These are phyloP conservation scores for Muricea muricata DNA, from an alignment of 92 coral and sea anemone genomes.

Conservation along the genomic window DNA sequence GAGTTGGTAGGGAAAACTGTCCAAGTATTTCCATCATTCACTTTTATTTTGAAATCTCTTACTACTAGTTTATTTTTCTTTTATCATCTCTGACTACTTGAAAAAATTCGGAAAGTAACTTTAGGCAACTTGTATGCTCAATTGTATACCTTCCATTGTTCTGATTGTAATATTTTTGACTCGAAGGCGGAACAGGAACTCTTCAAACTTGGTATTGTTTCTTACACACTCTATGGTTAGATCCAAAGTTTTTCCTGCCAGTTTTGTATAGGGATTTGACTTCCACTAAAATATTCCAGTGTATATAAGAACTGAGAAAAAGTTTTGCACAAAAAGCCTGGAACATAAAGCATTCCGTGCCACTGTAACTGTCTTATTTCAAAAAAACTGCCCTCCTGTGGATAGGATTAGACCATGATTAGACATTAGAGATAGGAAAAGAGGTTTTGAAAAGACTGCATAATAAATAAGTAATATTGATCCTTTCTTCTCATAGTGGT, in stretches of 20 bases:
- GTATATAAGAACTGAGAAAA: neutral
- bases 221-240: neutral
- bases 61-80: neutral
- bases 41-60: neutral
- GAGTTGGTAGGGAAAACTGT: neutral
- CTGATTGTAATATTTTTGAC: neutral
- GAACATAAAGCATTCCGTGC: no score
- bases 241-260: neutral
- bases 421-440: no score
- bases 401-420: no score
- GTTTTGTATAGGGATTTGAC: neutral
- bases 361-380: no score
- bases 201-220: neutral
- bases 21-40: conserved; percentile 2
- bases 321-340: neutral
- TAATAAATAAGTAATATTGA: no score
- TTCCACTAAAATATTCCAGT: neutral
- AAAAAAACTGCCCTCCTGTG: no score
- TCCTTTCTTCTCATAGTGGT: no score
- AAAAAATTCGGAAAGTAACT: no score
- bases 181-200: neutral
- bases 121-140: no score
- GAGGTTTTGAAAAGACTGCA: no score
- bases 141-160: conserved; percentile 7
- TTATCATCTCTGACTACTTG: neutral